Base-by-base conservation (phyloP, 2,888 invertebrate species). In the Leuctra nigra region DNA sequence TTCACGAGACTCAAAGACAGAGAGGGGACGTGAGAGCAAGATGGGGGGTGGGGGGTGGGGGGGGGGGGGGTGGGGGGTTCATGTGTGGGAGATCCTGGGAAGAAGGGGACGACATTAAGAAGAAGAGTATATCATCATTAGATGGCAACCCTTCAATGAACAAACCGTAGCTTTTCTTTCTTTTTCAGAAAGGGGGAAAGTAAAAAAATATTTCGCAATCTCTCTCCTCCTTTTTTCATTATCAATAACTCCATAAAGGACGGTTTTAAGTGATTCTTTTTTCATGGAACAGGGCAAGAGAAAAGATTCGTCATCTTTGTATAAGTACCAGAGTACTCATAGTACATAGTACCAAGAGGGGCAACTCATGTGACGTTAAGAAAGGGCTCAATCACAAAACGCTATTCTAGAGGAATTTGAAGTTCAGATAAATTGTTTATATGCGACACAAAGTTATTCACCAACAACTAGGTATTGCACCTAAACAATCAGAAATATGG, bases 1-100 rank as follows among this genome's bases (percentile, higher is more conserved):
- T 59, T 48, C 50, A 56, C 53, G 53, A 59, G 20, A 36, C 22
- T 13, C 20, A 44, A 54, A 46, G 24, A 36, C 33, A 22, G 36
- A 9, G 22, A 22, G 33, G 35, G 35, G 22, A 36, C 22, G 22
- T 33, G 25, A 54, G 54, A 33, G 53, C 33, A 22, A 53, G 7
- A 14, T 36, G 33, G 35, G 35, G 22, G 44, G 18, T 47, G 38
- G 50, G 33, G 50, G 50, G 29, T 16, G 23, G 41, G 44, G 22
- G 4, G 44, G 44, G 44, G 23, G 44, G n/a, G 13, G 23, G 3
- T 6, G 23, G 23, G 23, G 44, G 23, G 23, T 18, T n/a, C 23
- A 44, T 44, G n/a, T n/a, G n/a, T n/a, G n/a, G n/a, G n/a, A n/a
- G n/a, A n/a, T n/a, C n/a, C n/a, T n/a, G n/a, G 20, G 20, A 16